Evolutionary conservation across 2,113 vertebrate species (phyloP).

Genomic region (Anarhynchus alexandrinus): DNA sequence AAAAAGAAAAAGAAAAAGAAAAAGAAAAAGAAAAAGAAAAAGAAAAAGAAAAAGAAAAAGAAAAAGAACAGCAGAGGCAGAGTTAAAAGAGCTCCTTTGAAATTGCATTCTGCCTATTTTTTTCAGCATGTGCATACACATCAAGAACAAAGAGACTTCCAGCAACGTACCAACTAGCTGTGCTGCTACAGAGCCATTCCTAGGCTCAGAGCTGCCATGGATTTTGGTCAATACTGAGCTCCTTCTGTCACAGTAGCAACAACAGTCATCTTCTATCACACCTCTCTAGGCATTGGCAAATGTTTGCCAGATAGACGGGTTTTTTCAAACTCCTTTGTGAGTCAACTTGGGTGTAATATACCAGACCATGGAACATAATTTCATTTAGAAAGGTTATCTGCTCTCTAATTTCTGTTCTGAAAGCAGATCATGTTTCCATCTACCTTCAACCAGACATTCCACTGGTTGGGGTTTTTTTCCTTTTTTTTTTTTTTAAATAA

Average conservation of each 20-base stretch:
- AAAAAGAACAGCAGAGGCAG: not conserved
- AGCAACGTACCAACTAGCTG: not conserved
- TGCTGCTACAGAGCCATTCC: not conserved
- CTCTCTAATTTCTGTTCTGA: conserved; percentile 39
- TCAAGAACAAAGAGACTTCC: not conserved
- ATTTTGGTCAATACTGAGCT: not conserved
- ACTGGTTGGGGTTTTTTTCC: not conserved
- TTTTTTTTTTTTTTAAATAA: not conserved
- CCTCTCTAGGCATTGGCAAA: not conserved
- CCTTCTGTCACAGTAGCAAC: not conserved
- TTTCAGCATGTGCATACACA: not conserved
- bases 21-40: not conserved
- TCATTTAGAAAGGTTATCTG: conserved; percentile 43
- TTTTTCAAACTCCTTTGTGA: not conserved
- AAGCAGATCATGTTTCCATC: not conserved
- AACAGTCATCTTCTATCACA: not conserved
- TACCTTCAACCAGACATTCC: conserved; percentile 30
- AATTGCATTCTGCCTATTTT: not conserved
- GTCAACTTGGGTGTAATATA: not conserved
- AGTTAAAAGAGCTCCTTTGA: not conserved
- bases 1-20: not conserved
- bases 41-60: not conserved
- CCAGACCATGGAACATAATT: not conserved
- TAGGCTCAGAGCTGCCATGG: not conserved
- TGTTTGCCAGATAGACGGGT: not conserved